A percentile compares a stretch with the other conserved stretches of the same genome.
These are phyloP conservation scores for Cacatua alba DNA, from an alignment of 2,113 vertebrate species.

Conservation along the genomic window DNA sequence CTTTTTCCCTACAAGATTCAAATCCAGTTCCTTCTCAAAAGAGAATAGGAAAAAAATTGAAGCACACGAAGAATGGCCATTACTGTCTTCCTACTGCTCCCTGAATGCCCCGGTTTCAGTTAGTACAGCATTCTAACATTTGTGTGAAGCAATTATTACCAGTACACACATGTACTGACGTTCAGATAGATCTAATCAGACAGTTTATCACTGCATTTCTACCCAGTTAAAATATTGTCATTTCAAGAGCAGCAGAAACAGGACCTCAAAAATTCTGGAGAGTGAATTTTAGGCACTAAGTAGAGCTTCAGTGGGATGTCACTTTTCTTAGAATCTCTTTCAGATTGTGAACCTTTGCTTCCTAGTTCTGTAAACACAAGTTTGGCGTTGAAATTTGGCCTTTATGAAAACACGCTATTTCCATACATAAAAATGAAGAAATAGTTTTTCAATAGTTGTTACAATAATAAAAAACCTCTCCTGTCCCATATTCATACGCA, in stretches of 20 bases:
- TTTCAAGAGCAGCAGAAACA: conserved; percentile 1
- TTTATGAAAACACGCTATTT: neutral
- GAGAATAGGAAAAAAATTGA: neutral
- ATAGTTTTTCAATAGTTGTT: neutral
- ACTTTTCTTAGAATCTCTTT: neutral
- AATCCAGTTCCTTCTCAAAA: neutral
- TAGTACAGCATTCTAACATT: neutral
- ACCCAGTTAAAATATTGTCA: neutral
- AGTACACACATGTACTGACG: neutral
- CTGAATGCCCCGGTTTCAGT: neutral
- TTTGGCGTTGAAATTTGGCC: neutral
- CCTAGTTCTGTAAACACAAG: neutral
- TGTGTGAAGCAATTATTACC: neutral
- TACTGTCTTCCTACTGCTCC: neutral
- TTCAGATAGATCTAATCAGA: neutral
- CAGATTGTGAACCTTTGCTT: neutral
- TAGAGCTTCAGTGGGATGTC: neutral
- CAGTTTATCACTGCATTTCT: neutral
- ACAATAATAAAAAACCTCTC: neutral
- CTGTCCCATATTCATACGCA: neutral
- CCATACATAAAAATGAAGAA: neutral
- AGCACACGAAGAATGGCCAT: neutral
- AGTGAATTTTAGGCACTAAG: neutral
- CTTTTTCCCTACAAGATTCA: neutral
- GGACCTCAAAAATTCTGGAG: neutral